Base-by-base conservation (phyloP, 2,113 vertebrate species). In the Lepidothrix coronata region DNA sequence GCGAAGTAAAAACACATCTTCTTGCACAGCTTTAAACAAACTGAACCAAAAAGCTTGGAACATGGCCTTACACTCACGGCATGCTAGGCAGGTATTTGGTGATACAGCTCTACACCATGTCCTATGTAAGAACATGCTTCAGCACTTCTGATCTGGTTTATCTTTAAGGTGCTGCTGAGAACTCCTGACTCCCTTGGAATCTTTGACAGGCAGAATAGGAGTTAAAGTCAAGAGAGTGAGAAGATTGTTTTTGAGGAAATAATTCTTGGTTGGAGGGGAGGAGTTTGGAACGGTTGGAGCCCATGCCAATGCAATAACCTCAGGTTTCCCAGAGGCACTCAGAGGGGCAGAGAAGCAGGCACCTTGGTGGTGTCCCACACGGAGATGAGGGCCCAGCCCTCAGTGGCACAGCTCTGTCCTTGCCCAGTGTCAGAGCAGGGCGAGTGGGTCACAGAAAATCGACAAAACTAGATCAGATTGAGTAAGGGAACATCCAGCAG, bases 301-400 rank as follows among this genome's bases (percentile, higher is more conserved):
- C 44, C 28, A 8, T 25, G 51, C 14, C 0, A 1, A 12, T 61
- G 14, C 14, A 41, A 4, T n/a, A 25, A 54, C 31, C 24, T 63
- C 3, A 1, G 7, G 30, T 39, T 83, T 73, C 44, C 44, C 73
- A 52, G 18, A 67, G 54, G 20, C 28, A 13, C n/a, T 48, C 31
- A 8, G n/a, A 5, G 3, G 33, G 11, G 18, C 35, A 49, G 46
- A 67, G 49, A 14, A 73, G 22, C 23, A 21, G 54, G 14, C 0
- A 11, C 16, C 22, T 28, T 0, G 3, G 6, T 37, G 35, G n/a
- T 33, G 30, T 17, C n/a, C n/a, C 2, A 1, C 1, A 2, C 9
- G 37, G n/a, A 37, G 25, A 51, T 0, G 1, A 33, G 49, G 12
- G 14, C 0, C 0, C 37, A 58, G 54, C 28, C 41, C 25, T 46